Conservation (phyloP, 2,888 invertebrate species). For the Epirrita christyi region DNA sequence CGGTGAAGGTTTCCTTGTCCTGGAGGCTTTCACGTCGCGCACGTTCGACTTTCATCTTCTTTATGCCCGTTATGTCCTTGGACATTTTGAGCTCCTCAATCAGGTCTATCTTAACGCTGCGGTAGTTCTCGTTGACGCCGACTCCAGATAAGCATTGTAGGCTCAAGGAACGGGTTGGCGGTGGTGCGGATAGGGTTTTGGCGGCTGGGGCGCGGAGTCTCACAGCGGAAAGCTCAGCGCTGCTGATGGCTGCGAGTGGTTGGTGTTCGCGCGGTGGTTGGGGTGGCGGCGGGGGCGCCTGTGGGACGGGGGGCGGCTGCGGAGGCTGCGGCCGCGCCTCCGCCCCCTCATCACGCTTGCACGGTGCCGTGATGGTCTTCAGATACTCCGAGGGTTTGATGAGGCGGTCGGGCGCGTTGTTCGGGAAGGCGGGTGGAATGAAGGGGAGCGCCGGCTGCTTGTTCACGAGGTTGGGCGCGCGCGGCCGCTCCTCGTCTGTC, state of each 20-base stretch:
- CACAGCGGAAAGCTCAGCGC: slow-evolving; percentile 94
- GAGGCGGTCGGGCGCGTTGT: slow-evolving; percentile 91
- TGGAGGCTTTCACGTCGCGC: slow-evolving; percentile 93
- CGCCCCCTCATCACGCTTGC: slow-evolving; percentile 81
- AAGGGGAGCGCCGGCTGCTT: slow-evolving; percentile 95
- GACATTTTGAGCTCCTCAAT: slow-evolving; percentile 97
- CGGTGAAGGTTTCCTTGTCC: slow-evolving; percentile 93
- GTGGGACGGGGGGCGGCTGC: slow-evolving; percentile 80
- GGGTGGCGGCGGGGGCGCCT: slow-evolving; percentile 60
- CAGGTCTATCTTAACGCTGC: slow-evolving; percentile 92
- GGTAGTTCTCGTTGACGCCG: slow-evolving; percentile 85
- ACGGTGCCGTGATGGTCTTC: slow-evolving; percentile 90
- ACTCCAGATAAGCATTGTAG: slow-evolving; percentile 88
- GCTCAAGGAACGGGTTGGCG: slow-evolving; percentile 87
- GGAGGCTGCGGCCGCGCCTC: slow-evolving; percentile 86
- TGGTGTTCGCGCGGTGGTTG: slow-evolving; percentile 80
- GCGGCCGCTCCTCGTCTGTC: slow-evolving; percentile 82
- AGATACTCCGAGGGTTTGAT: slow-evolving; percentile 97
- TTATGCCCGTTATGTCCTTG: slow-evolving; percentile 96
- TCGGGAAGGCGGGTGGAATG: slow-evolving; percentile 95
- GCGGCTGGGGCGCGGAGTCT: slow-evolving; percentile 90
- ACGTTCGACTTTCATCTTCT: slow-evolving; percentile 95
- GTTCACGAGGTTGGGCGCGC: slow-evolving; percentile 89
- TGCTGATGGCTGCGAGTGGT: slow-evolving; percentile 94
- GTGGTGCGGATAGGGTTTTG: slow-evolving; percentile 93